Evolutionary conservation across 2,888 invertebrate species (phyloP), one percentile per base, ranked within the genome.

Genomic region (Anthoptus insignis): DNA sequence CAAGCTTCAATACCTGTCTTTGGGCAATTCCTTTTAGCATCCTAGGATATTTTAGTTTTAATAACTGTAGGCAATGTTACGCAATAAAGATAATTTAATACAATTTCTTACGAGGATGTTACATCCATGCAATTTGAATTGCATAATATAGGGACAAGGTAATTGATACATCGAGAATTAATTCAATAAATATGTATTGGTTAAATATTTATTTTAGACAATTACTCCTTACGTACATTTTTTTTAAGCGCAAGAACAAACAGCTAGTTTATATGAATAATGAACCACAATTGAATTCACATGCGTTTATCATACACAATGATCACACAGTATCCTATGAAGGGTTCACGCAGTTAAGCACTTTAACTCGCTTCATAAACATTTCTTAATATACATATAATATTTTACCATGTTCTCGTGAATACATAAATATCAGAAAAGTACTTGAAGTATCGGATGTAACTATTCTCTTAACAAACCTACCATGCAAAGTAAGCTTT

Each of bases 121-220:
- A n/a, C n/a, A n/a, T n/a, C n/a, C n/a, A n/a, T n/a, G n/a, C n/a
- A n/a, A n/a, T n/a, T n/a, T n/a, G n/a, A n/a, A n/a, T n/a, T n/a
- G n/a, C n/a, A n/a, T n/a, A n/a, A n/a, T n/a, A n/a, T 27, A 57
- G n/a, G 47, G 24, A 27, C 37, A 50, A 24, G 50, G 34, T 32
- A 21, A n/a, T 32, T 47, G 63, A 65, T 73, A 74, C 77, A 81
- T 78, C 71, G 81, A 81, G 81, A 76, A 63, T 50, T 39, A 57
- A 60, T 72, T 67, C 71, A 71, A 76, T 79, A 86, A 72, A 76
- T 79, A 86, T 82, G 83, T 87, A 86, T 87, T 83, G 90, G 87
- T 88, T 92, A 92, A 89, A 91, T 91, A 89, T 92, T 88, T 91
- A 92, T 88, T 90, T 84, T 85, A 87, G 85, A 90, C 83, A 86